A percentile compares a stretch with the other conserved stretches of the same genome.
These are phyloP conservation scores for Phrynosoma platyrhinos DNA, from an alignment of 2,113 vertebrate species.

Conservation along the genomic window DNA sequence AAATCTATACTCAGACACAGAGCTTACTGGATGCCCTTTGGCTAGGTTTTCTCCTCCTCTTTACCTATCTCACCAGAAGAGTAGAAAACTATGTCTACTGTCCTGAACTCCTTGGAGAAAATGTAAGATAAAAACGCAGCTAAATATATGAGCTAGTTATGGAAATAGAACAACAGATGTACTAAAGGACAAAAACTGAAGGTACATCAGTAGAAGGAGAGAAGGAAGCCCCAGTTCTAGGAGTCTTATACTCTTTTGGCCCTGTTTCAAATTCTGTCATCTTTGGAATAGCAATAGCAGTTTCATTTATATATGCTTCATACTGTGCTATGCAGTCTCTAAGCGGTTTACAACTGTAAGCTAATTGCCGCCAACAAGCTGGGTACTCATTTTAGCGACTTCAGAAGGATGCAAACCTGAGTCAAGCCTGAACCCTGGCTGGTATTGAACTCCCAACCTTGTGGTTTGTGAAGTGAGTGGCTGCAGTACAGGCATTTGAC, in stretches of 20 bases:
- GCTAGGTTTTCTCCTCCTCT: not conserved
- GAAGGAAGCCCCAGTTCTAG: not conserved
- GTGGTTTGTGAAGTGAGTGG: no score
- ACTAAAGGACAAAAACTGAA: not conserved
- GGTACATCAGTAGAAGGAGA: not conserved
- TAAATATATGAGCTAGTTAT: not conserved
- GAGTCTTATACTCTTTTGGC: not conserved
- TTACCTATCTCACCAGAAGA: not conserved
- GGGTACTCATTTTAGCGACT: no score
- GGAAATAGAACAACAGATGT: not conserved
- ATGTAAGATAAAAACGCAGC: not conserved
- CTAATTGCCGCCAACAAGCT: no score
- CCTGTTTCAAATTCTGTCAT: not conserved
- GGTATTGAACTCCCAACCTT: no score
- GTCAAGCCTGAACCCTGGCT: no score
- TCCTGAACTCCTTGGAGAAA: not conserved
- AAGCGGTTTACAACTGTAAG: no score
- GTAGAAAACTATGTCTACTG: not conserved
- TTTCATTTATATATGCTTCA: no score
- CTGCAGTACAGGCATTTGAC: no score
- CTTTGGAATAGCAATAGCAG: no score
- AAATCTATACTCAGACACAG: not conserved
- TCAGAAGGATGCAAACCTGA: no score
- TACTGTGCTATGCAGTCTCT: no score
- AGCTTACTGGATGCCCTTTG: not conserved